Evolutionary conservation across 2,113 vertebrate species (phyloP), one percentile per base, ranked within the genome.

Genomic region (Zosterops borbonicus): DNA sequence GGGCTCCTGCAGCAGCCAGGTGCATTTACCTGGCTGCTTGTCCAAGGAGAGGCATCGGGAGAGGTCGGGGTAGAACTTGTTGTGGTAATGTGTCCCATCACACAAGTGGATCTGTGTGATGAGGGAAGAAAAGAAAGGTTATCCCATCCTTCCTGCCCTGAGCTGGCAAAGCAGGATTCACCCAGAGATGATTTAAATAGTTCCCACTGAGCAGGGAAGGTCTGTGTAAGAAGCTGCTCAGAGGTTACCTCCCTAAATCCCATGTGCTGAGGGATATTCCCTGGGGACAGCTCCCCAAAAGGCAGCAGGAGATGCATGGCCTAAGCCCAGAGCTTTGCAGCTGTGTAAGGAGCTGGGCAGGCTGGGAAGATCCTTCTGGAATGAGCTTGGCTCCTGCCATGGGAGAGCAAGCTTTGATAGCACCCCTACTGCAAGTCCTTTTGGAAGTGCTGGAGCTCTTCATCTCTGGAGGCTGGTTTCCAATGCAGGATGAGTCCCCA

Each of bases 41-140:
- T n/a, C 52, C 1, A 3, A 31, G 71, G 52, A 84, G 29, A 11
- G 13, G 63, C 8, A 1, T 1, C 0, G 0, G 3, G 44, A 79
- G 53, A 29, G 11, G 5, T 18, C 20, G 14, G 47, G 24, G 50
- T 15, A 27, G 46, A 44, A n/a, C 33, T 29, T 18, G 49, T 9
- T 9, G 0, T n/a, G n/a, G 67, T 28, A 49, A 19, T 2, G 37
- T 1, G 4, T 37, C 49, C 25, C 27, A 5, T 53, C 37, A 21
- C 25, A 44, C 53, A 14, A 23, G 5, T 2, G 44, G 24, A 46
- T 69, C 50, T 47, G 24, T 0, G 5, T 12, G 22, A 5, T 41
- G 9, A 50, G 23, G 49, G 42, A n/a, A 24, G 60, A 31, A 70
- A 27, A 42, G 33, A 35, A 18, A 69, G 17, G 29, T 64, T 31